Evolutionary conservation across 2,888 invertebrate species (phyloP), one percentile per base, ranked within the genome.

Genomic region (Lacanobia wlatinum): DNA sequence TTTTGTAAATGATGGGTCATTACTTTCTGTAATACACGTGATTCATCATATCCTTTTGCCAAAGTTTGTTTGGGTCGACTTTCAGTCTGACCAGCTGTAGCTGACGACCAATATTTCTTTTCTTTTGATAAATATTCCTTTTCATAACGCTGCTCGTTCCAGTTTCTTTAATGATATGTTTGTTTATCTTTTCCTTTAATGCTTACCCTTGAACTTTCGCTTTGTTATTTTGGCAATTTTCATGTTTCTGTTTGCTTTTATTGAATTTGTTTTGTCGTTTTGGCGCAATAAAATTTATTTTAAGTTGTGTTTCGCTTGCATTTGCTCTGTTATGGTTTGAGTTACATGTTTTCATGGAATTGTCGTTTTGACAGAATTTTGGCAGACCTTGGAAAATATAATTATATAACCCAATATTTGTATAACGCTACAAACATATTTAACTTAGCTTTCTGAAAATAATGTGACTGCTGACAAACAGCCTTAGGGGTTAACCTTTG

Each of bases 141-240:
- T 71, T 28, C 43, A 23, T 53, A 58, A 55, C 52, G 34, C 60
- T 61, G 8, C 23, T 55, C 3, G 48, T 76, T 61, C 61, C 55
- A 63, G 77, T 71, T 82, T 66, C 34, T 64, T 56, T 64, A 67
- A 46, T 78, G 18, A 43, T 52, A 48, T 80, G 59, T 69, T 59
- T 77, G 52, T 78, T 55, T 63, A 52, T 56, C 12, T 63, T 63
- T 63, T n/a, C 40, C 18, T 68, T 60, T 23, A 34, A 0, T 2
- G 50, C 43, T 48, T 82, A 56, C 18, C 83, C 83, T 78, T 78
- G 73, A 78, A 73, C 69, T 82, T 64, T 50, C 23, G 40, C n/a
- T 50, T 55, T 50, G 9, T 52, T 21, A 46, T 59, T 69, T 78
- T 73, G 78, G 66, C 79, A 82, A 60, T 56, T 50, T 18, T 66